phyloP scores from a whole-genome alignment of 1,140 invertebrate species.

The Musca vetustissima region DNA sequence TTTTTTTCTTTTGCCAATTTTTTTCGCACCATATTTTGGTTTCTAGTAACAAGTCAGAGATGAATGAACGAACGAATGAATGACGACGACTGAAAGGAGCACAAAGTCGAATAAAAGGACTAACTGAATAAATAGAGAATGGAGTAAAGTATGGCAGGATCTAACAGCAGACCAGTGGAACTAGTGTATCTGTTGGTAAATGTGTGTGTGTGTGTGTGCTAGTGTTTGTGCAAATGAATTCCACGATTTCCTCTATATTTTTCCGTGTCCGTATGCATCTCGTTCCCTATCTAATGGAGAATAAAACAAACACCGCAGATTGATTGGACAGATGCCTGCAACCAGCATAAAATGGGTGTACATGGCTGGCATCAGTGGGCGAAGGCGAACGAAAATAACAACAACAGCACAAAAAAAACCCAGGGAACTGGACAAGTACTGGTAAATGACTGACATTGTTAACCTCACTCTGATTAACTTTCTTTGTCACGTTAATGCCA shows the following conservation, averaged over 20 bases:
- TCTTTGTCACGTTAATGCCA: conserved; percentile 22
- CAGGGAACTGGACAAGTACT: background rate
- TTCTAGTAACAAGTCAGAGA: conserved; percentile 17
- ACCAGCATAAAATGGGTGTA: background rate
- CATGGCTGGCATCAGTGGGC: background rate
- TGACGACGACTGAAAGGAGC: too few species aligned
- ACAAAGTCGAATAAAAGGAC: too few species aligned
- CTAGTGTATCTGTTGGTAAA: too few species aligned
- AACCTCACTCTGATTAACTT: conserved; percentile 19
- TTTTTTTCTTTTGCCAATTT: background rate
- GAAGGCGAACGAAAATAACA: background rate
- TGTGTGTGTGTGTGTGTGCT: background rate
- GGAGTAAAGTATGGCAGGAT: conserved; percentile 10
- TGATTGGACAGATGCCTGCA: background rate
- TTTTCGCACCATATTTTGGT: conserved; percentile 1
- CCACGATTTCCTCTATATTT: background rate
- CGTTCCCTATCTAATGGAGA: background rate
- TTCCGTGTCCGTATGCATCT: background rate
- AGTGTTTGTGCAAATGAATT: conserved; percentile 18
- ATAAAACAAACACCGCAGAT: background rate
- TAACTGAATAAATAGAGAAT: background rate
- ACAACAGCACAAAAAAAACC: background rate
- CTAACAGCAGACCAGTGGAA: background rate
- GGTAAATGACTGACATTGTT: conserved; percentile 22
- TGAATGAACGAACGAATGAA: background rate